Evolutionary conservation across 2,888 invertebrate species (phyloP), one percentile per base, ranked within the genome.

Genomic region (Iselma pallidipennis): DNA sequence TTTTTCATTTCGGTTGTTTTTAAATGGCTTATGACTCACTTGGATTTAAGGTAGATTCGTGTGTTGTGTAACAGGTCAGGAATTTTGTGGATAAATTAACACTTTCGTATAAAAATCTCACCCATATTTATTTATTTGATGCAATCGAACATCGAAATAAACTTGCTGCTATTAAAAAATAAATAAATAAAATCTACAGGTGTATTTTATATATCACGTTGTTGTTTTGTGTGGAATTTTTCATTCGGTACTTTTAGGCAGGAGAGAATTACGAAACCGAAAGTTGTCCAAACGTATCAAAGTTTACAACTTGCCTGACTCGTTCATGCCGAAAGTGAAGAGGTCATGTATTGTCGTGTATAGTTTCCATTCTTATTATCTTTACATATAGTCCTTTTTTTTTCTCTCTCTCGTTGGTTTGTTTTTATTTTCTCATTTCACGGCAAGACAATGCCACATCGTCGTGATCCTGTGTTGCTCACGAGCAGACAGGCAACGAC

Each of bases 401-500:
- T 42, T 10, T 19, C 1, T 45, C 28, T n/a, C n/a, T 16, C 7
- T 16, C 16, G 9, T 16, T n/a, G n/a, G n/a, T n/a, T n/a, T n/a
- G 4, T 45, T n/a, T 45, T 45, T 45, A 21, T 23, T 45, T 10
- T 45, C 21, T 45, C 19, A 23, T 45, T 45, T 21, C 19, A 45
- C 37, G 21, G 45, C 55, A 58, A 63, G 63, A 72, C 71, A 72
- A 69, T 72, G 67, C 69, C 52, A 61, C 63, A 66, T 74, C 73
- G 74, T 76, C 75, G 74, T 75, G 76, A 73, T 70, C 65, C 66
- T 60, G 71, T 57, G 70, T 67, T 69, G 71, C 73, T 76, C 76
- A 75, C 75, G 76, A 75, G 70, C 72, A 71, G 72, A 75, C 75
- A 74, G 74, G 68, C 76, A 74, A 71, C 71, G 76, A 75, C 74